Evolutionary conservation across 2,797 vertebrate species (phyloP), one percentile per base, ranked within the genome.

Genomic region (Chelonia mydas): DNA sequence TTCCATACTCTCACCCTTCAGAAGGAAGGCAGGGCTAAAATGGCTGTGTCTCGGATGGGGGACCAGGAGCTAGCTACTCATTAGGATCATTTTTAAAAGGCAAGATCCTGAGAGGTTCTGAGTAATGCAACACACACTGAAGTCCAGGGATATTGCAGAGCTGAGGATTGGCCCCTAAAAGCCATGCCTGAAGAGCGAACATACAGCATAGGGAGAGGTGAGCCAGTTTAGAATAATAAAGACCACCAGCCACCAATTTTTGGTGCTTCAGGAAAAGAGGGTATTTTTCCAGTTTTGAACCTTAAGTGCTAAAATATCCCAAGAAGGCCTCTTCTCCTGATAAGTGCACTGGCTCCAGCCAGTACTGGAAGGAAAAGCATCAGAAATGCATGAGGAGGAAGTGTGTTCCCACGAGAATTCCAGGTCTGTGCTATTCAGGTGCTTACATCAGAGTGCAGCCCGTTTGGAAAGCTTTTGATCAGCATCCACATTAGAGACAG

Each of bases 1-100:
- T 98, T 98, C 98, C 98, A 98, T 94, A 92, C 91, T 97, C 94
- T 96, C 96, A 94, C 90, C 74, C 93, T 50, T 50, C 25, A 80
- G 92, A 96, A 86, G 86, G n/a, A 93, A 94, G 90, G 94, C 94
- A 95, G 88, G 86, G 59, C 91, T 59, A 11, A 82, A 84, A 81
- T 54, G 61, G 85, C 50, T 88, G 89, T 90, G 88, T 83, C 51
- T 68, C 68, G 57, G 31, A 89, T 1, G 27, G 93, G 95, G 90
- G 95, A 81, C 93, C 16, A 72, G 5, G 28, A 95, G 90, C 86
- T 90, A 83, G 83, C 92, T 0, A 0, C 1, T 59, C 86, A 88
- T 82, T 2, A 1, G 4, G 84, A 91, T 91, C 96, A 96, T 97
- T 97, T 95, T 97, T 94, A 89, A 91, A 80, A n/a, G 7, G 8